Evolutionary conservation across 2,797 vertebrate species (phyloP), one percentile per base, ranked within the genome.

Genomic region (Phoebastria nigripes): DNA sequence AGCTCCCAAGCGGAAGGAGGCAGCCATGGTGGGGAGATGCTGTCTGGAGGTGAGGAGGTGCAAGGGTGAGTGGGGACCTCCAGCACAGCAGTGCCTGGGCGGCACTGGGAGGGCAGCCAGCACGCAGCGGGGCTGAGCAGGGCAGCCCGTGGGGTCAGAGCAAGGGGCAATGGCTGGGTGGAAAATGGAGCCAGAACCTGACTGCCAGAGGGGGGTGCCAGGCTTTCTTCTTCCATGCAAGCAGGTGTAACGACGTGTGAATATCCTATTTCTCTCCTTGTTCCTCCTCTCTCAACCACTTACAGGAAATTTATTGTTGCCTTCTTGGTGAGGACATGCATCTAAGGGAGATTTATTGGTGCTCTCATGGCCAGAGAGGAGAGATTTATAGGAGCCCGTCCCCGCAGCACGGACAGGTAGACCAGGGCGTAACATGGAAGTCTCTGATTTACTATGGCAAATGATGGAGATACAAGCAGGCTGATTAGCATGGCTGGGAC

Each of bases 21-120:
- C 41, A 37, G 47, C 46, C 47, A 21, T 0, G 4, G 28, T 0
- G 1, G 29, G 39, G 39, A 70, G 24, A 20, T n/a, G 29, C 41
- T 25, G 8, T 11, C 39, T 6, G 39, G 28, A 49, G 22, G 21
- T 8, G 25, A 49, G 42, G 82, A 65, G 42, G 47, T 33, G 37
- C 14, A 9, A 28, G 39, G 28, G 10, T 28, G 19, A 46, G 55
- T 2, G 7, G n/a, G 65, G 29, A n/a, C 11, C 54, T 67, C 44
- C 41, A 39, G 41, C 41, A 17, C 28, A 20, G 41, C 71, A 25
- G 71, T 5, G 31, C 18, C 61, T 39, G 35, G 24, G 35, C 1
- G 5, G 37, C 19, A 5, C 55, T 59, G 63, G 63, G 54, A 39
- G 44, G 39, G 46, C 46, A 46, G 83, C 0, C 3, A 37, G 51